These are phyloP conservation scores for Passer domesticus DNA, from an alignment of 2,113 vertebrate genomes.

Conservation along the genomic window DNA sequence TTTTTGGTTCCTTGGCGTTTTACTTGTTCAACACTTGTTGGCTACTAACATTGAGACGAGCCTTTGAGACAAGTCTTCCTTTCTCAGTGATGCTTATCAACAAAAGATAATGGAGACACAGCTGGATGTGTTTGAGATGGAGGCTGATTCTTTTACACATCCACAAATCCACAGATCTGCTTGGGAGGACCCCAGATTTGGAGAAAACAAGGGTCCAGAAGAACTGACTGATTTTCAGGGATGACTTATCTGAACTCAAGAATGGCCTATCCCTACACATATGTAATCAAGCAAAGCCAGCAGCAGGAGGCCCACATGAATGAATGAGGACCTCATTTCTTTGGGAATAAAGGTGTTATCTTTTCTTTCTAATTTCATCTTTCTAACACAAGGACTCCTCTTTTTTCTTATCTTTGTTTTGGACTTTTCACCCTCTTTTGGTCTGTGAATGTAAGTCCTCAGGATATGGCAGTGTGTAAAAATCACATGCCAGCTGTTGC, in stretches of 20 bases:
- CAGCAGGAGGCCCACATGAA: neutral
- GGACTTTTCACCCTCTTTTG: neutral
- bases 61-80: neutral
- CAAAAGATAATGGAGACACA: neutral
- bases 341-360: neutral
- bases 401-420: neutral
- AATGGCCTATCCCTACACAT: neutral
- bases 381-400: neutral
- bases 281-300: accelerated
- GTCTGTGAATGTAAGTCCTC: neutral
- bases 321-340: neutral
- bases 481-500: neutral
- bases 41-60: neutral
- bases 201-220: neutral
- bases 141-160: neutral
- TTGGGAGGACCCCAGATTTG: neutral
- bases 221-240: neutral
- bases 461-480: neutral
- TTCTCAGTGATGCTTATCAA: neutral
- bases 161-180: neutral
- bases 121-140: neutral
- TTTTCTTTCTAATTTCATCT: neutral
- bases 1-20: neutral
- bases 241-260: neutral
- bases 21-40: neutral